Evolutionary conservation across 2,888 invertebrate species (phyloP).

Genomic region (Chrysolina americana): DNA sequence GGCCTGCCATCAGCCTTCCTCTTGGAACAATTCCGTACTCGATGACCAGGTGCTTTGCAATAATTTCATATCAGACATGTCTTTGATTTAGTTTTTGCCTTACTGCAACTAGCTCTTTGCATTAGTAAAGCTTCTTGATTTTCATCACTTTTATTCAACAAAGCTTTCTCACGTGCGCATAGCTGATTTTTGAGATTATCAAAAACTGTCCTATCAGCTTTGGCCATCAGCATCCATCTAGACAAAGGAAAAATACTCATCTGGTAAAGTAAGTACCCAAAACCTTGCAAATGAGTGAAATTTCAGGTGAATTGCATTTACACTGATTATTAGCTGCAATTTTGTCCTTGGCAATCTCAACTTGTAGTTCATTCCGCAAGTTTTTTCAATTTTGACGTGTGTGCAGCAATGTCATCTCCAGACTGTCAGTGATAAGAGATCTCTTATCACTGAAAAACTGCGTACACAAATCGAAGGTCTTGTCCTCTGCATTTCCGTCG

Average conservation of each 20-base stretch:
- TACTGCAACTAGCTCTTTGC: neutral
- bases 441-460: neutral
- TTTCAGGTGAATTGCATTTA: conserved; percentile 25
- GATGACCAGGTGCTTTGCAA: conserved; percentile 2
- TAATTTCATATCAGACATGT: conserved; percentile 3
- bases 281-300: conserved; percentile 27
- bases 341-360: conserved; percentile 31
- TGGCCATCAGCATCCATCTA: too few relatives aligned
- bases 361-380: conserved; percentile 23
- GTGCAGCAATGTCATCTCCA: neutral
- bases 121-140: conserved; percentile 2
- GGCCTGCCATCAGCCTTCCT: neutral
- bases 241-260: too few relatives aligned
- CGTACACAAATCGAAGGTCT: neutral
- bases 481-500: too few relatives aligned
- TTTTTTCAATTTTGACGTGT: neutral
- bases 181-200: conserved; percentile 33
- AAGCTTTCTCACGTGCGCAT: conserved; percentile 19
- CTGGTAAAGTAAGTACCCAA: conserved; percentile 23
- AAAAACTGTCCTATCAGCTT: conserved; percentile 16
- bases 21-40: conserved; percentile 1
- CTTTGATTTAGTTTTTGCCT: neutral
- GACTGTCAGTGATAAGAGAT: too few relatives aligned
- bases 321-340: conserved; percentile 11
- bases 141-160: neutral